Evolutionary conservation across 2,888 invertebrate genomes (phyloP), one percentile per base, ranked within the genome.

Genomic region (Empis livida): DNA sequence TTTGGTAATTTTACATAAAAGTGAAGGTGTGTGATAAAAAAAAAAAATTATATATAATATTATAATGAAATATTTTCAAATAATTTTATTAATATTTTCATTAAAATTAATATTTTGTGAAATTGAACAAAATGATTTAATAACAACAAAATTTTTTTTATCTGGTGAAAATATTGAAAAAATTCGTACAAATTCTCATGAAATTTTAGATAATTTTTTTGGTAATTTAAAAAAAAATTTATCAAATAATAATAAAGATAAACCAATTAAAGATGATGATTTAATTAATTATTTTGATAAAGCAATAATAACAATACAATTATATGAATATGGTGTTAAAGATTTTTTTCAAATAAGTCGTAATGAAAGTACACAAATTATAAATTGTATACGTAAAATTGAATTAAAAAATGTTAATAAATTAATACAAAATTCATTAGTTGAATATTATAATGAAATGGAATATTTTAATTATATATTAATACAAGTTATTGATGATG

Each of bases 371-470:
- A 6, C 8, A 27, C 9, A 41, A 9, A 6, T 41, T n/a, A 23
- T 41, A 13, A 17, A 14, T 16, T n/a, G 27, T 14, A 14, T 41
- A 10, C 20, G 23, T 6, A 27, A 14, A 23, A 41, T 41, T 14
- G 14, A n/a, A n/a, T 16, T 41, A 14, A 49, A 14, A 17, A 43
- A 43, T 30, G 46, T 58, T 30, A 50, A 61, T 1, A 56, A 53
- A 4, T n/a, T 45, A 5, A 56, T 57, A 0, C 64, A 62, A 51
- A 46, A 57, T 8, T 52, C 57, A 5, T 43, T 66, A 31, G 61
- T 60, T 1, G 59, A 61, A 42, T 66, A 65, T 47, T 64, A 61
- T 52, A 50, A 56, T 1, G 66, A 67, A 58, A 65, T 65, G 62
- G 66, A 67, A 45, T 62, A 61, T 48, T 60, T 66, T 42, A 57